Evolutionary conservation across 2,888 invertebrate species (phyloP).

Genomic region (Listrodromus nycthemerus): DNA sequence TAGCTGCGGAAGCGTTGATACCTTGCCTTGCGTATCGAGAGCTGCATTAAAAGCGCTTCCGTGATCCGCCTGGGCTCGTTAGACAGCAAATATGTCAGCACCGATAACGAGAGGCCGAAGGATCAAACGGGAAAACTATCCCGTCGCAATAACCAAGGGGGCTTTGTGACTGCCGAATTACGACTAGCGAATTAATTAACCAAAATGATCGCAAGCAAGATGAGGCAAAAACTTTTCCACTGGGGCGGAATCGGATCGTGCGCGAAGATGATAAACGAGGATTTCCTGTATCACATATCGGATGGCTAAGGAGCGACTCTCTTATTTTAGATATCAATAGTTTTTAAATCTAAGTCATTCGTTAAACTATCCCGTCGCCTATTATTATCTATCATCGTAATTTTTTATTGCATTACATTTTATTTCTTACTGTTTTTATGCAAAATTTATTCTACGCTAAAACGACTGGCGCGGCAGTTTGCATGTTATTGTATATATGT

Average conservation of each 20-base stretch:
- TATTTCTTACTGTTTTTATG: too few relatives aligned
- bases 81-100: slow-evolving; percentile 38
- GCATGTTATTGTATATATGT: too few relatives aligned
- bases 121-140: slow-evolving; percentile 54
- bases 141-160: slow-evolving; percentile 33
- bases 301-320: too few relatives aligned
- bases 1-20: slow-evolving; percentile 14
- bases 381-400: too few relatives aligned
- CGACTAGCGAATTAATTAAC: slow-evolving; percentile 50
- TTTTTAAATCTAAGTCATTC: too few relatives aligned
- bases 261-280: background rate
- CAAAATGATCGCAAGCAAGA: slow-evolving; percentile 3
- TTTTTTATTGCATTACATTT: background rate
- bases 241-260: background rate
- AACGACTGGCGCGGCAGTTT: too few relatives aligned
- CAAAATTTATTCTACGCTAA: too few relatives aligned
- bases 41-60: slow-evolving; percentile 17
- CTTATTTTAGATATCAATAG: too few relatives aligned
- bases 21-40: slow-evolving; percentile 23
- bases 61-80: slow-evolving; percentile 5
- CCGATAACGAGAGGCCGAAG: slow-evolving; percentile 25
- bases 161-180: slow-evolving; percentile 58
- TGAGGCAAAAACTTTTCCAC: background rate
- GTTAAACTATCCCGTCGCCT: background rate
- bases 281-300: too few relatives aligned